A percentile compares a stretch with the other conserved stretches of the same genome.
These are phyloP conservation scores for Fragum sueziense DNA, from an alignment of 2,888 invertebrate genomes.

Conservation along the genomic window DNA sequence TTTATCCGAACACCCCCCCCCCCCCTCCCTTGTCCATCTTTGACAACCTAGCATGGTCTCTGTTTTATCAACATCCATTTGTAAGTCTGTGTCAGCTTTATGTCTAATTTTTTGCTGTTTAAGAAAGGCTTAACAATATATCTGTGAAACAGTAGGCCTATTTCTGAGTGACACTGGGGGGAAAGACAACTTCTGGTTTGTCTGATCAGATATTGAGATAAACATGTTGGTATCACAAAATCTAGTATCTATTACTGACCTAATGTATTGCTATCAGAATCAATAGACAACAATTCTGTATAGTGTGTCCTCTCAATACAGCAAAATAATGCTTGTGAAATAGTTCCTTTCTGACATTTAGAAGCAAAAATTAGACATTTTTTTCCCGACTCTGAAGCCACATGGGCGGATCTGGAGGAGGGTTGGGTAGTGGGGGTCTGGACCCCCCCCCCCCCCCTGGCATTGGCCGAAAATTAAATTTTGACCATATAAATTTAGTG, in stretches of 20 bases:
- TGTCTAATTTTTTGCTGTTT: background rate
- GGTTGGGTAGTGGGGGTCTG: too few relatives aligned
- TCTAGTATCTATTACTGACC: background rate
- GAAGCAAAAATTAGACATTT: background rate
- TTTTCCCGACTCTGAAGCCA: too few relatives aligned
- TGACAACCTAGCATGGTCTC: too few relatives aligned
- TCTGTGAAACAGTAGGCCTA: background rate
- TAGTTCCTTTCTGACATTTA: background rate
- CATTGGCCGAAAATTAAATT: too few relatives aligned
- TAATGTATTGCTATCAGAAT: slow-evolving; percentile 6
- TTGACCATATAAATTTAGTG: too few relatives aligned
- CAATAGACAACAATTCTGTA: background rate
- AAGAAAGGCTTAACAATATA: background rate
- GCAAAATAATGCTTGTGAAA: background rate
- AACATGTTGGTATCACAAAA: background rate
- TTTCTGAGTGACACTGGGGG: background rate
- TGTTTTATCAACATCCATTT: too few relatives aligned
- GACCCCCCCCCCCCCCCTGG: too few relatives aligned
- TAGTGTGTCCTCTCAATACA: background rate
- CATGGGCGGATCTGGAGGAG: too few relatives aligned
- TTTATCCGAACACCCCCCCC: too few relatives aligned
- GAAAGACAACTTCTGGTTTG: background rate
- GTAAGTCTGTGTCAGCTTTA: background rate
- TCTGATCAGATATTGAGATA: background rate
- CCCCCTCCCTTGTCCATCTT: too few relatives aligned